Percentiles rank a stretch among this genome's conserved stretches.
These are phyloP conservation scores for Pseudolycoriella hygida DNA, from an alignment of 2,888 invertebrate species.

Conservation along the genomic window DNA sequence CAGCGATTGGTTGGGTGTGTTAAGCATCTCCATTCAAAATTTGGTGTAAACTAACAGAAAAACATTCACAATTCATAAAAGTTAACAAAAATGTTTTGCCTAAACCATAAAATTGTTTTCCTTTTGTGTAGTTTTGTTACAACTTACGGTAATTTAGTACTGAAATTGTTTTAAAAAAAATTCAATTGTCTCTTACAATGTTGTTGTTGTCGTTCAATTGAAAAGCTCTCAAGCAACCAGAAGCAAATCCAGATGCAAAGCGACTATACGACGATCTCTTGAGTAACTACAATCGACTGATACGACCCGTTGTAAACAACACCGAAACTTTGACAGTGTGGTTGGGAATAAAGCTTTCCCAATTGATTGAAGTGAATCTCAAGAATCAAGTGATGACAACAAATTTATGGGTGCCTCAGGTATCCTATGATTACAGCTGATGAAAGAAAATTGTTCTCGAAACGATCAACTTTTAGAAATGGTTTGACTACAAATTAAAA, in stretches of 20 bases:
- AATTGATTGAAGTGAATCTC: constrained; percentile 79
- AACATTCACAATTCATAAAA: too few species aligned
- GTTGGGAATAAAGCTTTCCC: constrained; percentile 76
- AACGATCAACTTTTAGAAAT: constrained; percentile 43
- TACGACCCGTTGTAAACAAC: constrained; percentile 84
- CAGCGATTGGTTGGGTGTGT: too few species aligned
- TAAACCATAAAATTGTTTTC: too few species aligned
- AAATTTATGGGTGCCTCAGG: constrained; percentile 87
- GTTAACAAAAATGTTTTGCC: too few species aligned
- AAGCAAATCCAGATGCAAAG: constrained; percentile 88
- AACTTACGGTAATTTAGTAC: too few species aligned
- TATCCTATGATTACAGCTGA: constrained; percentile 22
- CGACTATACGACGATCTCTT: constrained; percentile 89
- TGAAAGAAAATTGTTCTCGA: not conserved
- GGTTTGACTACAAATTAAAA: constrained; percentile 75
- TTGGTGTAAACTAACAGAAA: too few species aligned
- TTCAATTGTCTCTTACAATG: too few species aligned
- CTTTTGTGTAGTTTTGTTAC: too few species aligned
- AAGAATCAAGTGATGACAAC: constrained; percentile 92
- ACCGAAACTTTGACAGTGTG: constrained; percentile 82
- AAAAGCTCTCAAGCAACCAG: constrained; percentile 29
- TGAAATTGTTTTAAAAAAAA: too few species aligned
- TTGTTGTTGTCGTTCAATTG: too few species aligned
- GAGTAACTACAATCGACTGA: constrained; percentile 87
- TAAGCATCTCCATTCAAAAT: too few species aligned